phyloP scores from a whole-genome alignment of 1,140 invertebrate genomes.

The Grapholita molesta region DNA sequence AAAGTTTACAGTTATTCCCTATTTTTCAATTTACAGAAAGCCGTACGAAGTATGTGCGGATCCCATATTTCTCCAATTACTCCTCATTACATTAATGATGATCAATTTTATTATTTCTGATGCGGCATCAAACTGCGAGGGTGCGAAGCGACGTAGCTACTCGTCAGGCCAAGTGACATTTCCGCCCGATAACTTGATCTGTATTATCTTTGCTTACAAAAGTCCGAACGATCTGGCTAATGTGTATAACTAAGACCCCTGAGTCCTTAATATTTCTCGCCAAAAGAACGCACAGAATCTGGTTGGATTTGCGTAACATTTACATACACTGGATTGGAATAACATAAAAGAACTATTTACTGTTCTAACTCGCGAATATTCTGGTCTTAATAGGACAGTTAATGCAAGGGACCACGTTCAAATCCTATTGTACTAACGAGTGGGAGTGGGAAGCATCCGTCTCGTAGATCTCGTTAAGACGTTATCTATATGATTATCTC shows the following conservation, averaged over 20 bases:
- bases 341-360: background rate
- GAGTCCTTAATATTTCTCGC: background rate
- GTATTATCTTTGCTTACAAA: background rate
- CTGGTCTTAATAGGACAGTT: background rate
- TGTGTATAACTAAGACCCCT: background rate
- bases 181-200: slow-evolving; percentile 56
- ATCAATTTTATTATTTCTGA: background rate
- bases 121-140: background rate
- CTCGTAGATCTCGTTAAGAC: background rate
- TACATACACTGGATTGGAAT: background rate
- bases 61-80: background rate
- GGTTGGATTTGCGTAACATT: background rate
- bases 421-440: background rate
- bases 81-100: background rate
- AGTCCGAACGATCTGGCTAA: background rate
- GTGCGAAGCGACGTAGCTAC: slow-evolving; percentile 40
- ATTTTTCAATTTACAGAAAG: too few relatives aligned
- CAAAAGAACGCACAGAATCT: background rate
- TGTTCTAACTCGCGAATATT: background rate
- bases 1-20: too few relatives aligned
- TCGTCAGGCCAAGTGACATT: slow-evolving; percentile 51
- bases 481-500: background rate
- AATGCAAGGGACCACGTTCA: background rate
- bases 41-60: too few relatives aligned
- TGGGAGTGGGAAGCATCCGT: background rate